phyloP scores from a whole-genome alignment of 2,888 invertebrate genomes.

The Ernsta delagoae region DNA sequence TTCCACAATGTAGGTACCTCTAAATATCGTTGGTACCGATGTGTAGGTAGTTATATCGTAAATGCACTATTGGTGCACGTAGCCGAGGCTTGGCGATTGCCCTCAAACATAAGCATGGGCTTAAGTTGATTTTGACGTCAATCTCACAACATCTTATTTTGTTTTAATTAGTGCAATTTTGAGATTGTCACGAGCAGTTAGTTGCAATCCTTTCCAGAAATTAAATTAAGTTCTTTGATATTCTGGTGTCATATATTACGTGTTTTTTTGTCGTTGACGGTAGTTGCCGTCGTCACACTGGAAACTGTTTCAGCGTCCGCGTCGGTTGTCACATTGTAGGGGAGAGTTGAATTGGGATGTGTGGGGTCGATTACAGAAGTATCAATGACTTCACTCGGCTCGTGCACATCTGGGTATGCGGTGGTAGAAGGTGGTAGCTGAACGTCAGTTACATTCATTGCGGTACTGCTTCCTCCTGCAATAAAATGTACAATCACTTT shows the following conservation, averaged over 20 bases:
- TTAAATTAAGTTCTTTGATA: background rate
- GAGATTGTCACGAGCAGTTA: conserved; percentile 5
- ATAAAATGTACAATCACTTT: conserved; percentile 37
- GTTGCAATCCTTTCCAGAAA: background rate
- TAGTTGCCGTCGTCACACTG: background rate
- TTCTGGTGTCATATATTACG: conserved; percentile 16
- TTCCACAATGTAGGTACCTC: too few relatives aligned
- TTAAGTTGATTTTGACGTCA: too few relatives aligned
- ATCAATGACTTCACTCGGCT: conserved; percentile 41
- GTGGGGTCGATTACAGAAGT: conserved; percentile 41
- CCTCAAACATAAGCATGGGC: too few relatives aligned
- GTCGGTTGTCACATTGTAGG: conserved; percentile 25
- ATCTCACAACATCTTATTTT: too few relatives aligned
- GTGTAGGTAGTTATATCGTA: too few relatives aligned
- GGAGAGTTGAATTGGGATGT: conserved; percentile 41
- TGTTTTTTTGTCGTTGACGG: conserved; percentile 14
- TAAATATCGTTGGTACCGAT: too few relatives aligned
- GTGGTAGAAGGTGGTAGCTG: conserved; percentile 48
- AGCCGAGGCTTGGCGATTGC: background rate
- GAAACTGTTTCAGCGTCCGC: conserved; percentile 6
- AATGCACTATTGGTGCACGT: conserved; percentile 1
- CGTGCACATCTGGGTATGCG: conserved; percentile 43
- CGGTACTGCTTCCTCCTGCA: conserved; percentile 79
- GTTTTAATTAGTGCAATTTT: conserved; percentile 8
- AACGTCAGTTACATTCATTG: conserved; percentile 61